Base-by-base conservation (phyloP, 37 sponge, comb jelly and placozoan species). In the Corticium candelabrum region DNA sequence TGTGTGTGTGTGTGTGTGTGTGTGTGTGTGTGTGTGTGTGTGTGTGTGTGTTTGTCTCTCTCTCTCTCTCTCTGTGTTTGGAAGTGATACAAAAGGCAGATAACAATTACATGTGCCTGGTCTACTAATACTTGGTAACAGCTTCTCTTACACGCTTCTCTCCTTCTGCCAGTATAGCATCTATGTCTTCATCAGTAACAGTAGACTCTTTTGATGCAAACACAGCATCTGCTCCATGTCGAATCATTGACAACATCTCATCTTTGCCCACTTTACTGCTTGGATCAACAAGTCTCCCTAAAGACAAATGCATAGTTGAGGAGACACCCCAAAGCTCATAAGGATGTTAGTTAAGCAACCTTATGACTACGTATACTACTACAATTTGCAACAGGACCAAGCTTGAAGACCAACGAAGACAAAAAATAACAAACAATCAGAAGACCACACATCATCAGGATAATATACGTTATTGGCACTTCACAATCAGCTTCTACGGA, bases 201-300 rank as follows among this genome's bases (percentile, higher is more conserved):
- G 88, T 91, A 37, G 90, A 80, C 57, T 90, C 97, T 77, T 90
- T 90, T 62, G 86, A 76, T 39, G 84, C 81, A 79, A 97, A 97
- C 69, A 97, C 95, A 21, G 71, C 76, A 38, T 91, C 90, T 1
- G 99, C 99, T 31, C 99, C 99, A 40, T 89, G 95, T 35, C 99
- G 74, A 32, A 97, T 97, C 99, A 94, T 94, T 29, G 86, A 86
- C 67, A 97, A 69, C 99, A 97, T 91, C 83, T 97, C 99, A 15
- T 97, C 89, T 62, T 89, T 94, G 68, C 88, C 81, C n/a, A 94
- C 90, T 62, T 88, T 89, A 76, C 81, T 80, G 39, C 86, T 83
- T 21, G 79, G 69, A 68, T 93, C 94, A 33, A 91, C 87, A 41
- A 97, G 90, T 3, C 99, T 89, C 31, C 96, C 92, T 78, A 38